These are phyloP conservation scores for Ormyrus nitidulus DNA, from an alignment of 2,888 invertebrate genomes.

Conservation along the genomic window DNA sequence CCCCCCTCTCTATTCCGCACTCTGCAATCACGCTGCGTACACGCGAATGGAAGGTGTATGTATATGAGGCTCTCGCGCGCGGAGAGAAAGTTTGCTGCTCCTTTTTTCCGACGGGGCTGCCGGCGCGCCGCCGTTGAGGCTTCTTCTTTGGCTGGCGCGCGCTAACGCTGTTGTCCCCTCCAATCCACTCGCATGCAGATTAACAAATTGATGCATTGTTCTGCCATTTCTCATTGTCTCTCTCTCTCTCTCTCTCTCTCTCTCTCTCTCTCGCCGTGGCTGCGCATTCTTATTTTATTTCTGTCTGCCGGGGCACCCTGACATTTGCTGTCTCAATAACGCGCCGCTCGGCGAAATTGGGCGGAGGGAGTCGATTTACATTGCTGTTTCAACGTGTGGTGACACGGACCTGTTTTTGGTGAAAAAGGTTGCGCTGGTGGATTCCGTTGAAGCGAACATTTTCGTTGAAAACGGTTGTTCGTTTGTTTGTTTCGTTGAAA, in stretches of 20 bases:
- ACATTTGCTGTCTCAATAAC: constrained; percentile 40
- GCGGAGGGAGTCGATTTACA: constrained; percentile 38
- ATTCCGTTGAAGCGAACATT: too few species aligned
- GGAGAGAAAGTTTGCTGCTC: too few species aligned
- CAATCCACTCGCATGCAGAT: constrained; percentile 41
- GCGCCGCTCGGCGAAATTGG: constrained; percentile 4
- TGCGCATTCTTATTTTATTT: not conserved
- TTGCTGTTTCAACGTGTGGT: not conserved
- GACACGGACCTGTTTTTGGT: not conserved
- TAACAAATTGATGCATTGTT: constrained; percentile 54
- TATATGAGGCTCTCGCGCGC: too few species aligned
- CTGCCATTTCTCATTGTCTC: constrained; percentile 36
- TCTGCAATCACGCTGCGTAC: not conserved
- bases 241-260: not conserved
- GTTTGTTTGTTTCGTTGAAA: too few species aligned
- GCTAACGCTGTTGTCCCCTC: not conserved
- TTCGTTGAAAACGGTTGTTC: too few species aligned
- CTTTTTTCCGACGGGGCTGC: too few species aligned
- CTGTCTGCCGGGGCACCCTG: not conserved
- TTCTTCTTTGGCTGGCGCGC: not conserved
- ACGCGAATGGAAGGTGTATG: too few species aligned
- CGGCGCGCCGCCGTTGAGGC: too few species aligned
- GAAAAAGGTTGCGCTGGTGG: not conserved
- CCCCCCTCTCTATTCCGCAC: not conserved
- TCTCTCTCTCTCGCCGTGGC: not conserved